Percentiles rank a stretch among this genome's conserved stretches.
Conservation (phyloP, 2,888 invertebrate species). For the Chironomus tentans region DNA sequence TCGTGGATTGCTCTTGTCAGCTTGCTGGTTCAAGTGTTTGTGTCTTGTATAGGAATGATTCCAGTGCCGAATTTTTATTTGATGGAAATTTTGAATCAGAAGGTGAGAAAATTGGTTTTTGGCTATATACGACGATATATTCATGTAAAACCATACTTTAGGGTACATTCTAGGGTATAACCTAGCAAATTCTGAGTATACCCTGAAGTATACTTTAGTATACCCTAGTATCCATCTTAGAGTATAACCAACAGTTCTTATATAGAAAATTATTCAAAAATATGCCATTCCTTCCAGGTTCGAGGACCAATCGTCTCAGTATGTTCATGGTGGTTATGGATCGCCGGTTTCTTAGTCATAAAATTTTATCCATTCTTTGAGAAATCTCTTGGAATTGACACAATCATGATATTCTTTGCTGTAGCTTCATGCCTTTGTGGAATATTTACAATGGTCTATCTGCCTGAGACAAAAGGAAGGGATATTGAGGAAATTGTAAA, state of each 20-base stretch:
- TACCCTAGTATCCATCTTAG: too few relatives aligned
- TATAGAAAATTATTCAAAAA: too few relatives aligned
- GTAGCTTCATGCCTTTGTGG: conserved; percentile 2
- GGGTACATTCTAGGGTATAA: too few relatives aligned
- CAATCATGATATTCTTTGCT: conserved; percentile 1
- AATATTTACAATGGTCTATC: neutral
- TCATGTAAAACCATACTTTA: too few relatives aligned
- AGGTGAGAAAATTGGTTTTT: conserved; percentile 6
- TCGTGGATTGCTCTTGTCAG: conserved; percentile 15
- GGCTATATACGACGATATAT: too few relatives aligned
- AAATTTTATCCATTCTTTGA: conserved; percentile 1
- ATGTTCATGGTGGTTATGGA: neutral
- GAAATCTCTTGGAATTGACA: neutral
- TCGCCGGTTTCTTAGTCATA: conserved; percentile 8
- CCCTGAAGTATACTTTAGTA: too few relatives aligned
- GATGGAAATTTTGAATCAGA: conserved; percentile 17
- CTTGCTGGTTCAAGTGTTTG: neutral
- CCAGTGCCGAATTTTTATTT: conserved; percentile 11
- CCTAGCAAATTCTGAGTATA: too few relatives aligned
- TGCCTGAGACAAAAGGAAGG: conserved; percentile 20
- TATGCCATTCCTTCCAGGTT: neutral
- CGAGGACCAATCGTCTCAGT: conserved; percentile 4
- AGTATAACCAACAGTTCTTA: too few relatives aligned
- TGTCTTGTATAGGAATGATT: conserved; percentile 5
- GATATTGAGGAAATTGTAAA: conserved; percentile 18